Conservation (phyloP, 2,888 invertebrate species). For the Mimachlamys varia region DNA sequence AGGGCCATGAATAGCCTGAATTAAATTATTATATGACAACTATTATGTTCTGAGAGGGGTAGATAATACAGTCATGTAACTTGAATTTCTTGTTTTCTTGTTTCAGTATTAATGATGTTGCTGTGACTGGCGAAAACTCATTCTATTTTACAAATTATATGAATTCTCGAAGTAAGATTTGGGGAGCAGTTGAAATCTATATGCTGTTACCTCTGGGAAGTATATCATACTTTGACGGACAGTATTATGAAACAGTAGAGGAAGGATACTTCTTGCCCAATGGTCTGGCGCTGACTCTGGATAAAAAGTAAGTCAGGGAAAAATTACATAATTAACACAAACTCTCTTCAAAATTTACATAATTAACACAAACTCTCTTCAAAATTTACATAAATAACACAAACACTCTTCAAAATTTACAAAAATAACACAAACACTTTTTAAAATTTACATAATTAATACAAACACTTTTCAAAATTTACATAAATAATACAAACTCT, state of each 20-base stretch:
- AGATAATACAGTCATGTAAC: no score
- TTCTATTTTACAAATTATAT: constrained; percentile 47
- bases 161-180: constrained; percentile 20
- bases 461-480: no score
- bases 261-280: constrained; percentile 42
- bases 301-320: constrained; percentile 48
- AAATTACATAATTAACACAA: no score
- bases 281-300: constrained; percentile 39
- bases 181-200: constrained; percentile 7
- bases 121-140: constrained; percentile 43
- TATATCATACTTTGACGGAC: constrained; percentile 46
- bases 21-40: no score
- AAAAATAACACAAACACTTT: no score
- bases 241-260: constrained; percentile 34
- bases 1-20: no score
- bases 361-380: no score
- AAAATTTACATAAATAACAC: no score
- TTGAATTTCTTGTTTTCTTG: neutral
- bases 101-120: constrained; percentile 52
- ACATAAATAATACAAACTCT: no score
- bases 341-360: no score
- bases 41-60: neutral
- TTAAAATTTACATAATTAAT: no score
- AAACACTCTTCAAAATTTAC: no score
- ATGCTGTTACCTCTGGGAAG: constrained; percentile 34